A percentile compares a stretch with the other conserved stretches of the same genome.
Conservation (phyloP, 1,140 invertebrate species). For the Hydropsyche tenuis region DNA sequence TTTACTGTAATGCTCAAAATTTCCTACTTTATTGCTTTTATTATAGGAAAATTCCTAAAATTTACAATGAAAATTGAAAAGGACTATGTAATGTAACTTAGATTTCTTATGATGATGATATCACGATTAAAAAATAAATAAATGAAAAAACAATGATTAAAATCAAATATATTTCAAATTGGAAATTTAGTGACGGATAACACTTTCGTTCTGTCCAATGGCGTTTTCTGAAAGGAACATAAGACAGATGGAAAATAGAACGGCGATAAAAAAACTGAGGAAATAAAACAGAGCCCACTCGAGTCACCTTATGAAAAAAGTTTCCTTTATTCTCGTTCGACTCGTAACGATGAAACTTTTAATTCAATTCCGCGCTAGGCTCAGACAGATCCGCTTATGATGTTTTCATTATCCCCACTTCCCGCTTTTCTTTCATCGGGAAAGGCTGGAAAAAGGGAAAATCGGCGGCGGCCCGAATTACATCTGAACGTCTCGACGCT, state of each 20-base stretch:
- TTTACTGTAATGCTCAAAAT: too few species aligned
- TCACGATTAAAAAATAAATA: too few species aligned
- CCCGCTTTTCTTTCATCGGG: not conserved
- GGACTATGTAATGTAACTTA: too few species aligned
- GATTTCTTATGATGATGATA: too few species aligned
- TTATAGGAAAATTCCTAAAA: too few species aligned
- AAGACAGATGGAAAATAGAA: not conserved
- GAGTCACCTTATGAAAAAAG: slow-evolving; percentile 36
- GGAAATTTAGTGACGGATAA: too few species aligned
- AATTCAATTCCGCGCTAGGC: slow-evolving; percentile 35
- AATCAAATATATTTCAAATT: too few species aligned
- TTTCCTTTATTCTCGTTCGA: slow-evolving; percentile 30
- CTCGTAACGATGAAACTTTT: slow-evolving; percentile 45
- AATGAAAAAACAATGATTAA: too few species aligned
- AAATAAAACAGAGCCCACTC: slow-evolving; percentile 21
- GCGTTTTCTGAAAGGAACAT: too few species aligned
- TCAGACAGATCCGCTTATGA: slow-evolving; percentile 39
- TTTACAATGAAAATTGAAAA: too few species aligned
- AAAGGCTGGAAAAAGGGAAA: slow-evolving; percentile 20
- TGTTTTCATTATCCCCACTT: slow-evolving; percentile 42
- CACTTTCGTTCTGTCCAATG: too few species aligned
- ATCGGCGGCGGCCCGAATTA: slow-evolving; percentile 2
- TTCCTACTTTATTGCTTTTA: too few species aligned
- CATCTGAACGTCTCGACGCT: slow-evolving; percentile 1
- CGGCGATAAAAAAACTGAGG: slow-evolving; percentile 7